Evolutionary conservation across 2,797 vertebrate genomes (phyloP), one percentile per base, ranked within the genome.

Genomic region (Aselliscus stoliczkanus): DNA sequence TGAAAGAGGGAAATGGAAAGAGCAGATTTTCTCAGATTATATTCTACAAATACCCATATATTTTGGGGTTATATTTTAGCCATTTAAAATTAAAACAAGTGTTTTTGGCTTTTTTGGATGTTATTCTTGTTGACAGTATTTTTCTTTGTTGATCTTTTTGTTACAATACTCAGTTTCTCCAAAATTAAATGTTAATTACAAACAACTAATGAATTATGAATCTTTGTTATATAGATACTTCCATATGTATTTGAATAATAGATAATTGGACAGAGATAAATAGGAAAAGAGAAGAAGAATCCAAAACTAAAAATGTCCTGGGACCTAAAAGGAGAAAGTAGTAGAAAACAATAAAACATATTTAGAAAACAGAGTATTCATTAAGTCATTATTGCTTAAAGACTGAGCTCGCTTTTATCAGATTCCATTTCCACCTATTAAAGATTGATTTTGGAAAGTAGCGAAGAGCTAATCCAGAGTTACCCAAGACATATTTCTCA

Each of bases 191-290:
- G 8, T 88, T 80, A 84, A 47, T 93, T 73, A 67, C 50, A 85
- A 95, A 56, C 90, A 75, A n/a, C 31, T 80, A 93, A 77, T 90
- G 42, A 97, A 93, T 81, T 72, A 77, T 92, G 34, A 94, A 77
- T 65, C 64, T 42, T 93, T 62, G 84, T 94, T 90, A 91, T 56
- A 54, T 69, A 88, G 18, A 81, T 10, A 90, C 90, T 92, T 83
- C 88, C 37, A 37, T 88, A 56, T 90, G 18, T 90, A 85, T 92
- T 96, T 95, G 60, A 84, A 60, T 92, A 88, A 89, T 94, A 82
- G 39, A 67, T 77, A 90, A 77, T 50, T 85, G 21, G 23, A 75
- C 37, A 95, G 67, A 76, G 52, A 67, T 58, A 96, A 95, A 13
- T 80, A 87, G 47, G 37, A 87, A 37, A 27, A 21, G 1, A 69